phyloP scores from a whole-genome alignment of 2,797 vertebrate species.

The Falco berigora region DNA sequence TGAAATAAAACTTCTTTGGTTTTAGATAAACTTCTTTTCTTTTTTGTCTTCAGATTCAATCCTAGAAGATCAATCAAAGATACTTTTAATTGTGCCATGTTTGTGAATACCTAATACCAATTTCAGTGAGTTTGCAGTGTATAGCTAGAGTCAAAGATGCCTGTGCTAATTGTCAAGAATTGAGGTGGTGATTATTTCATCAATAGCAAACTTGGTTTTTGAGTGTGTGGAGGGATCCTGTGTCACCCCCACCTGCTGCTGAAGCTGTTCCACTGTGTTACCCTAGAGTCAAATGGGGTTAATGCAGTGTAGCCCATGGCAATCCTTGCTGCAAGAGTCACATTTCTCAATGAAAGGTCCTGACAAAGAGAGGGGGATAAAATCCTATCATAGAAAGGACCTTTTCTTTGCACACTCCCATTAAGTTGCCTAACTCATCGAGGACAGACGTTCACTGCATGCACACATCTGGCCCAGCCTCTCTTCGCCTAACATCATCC shows the following conservation, averaged over 20 bases:
- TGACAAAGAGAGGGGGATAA: not conserved
- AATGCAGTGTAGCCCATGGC: not conserved
- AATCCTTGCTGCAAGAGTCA: not conserved
- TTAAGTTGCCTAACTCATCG: not conserved
- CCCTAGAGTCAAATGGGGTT: not conserved
- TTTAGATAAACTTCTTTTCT: not conserved
- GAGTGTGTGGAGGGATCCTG: not conserved
- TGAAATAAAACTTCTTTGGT: not conserved
- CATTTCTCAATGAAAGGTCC: not conserved
- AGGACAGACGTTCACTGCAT: conserved; percentile 12
- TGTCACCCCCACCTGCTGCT: not conserved
- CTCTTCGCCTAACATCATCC: conserved; percentile 19
- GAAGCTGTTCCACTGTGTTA: not conserved
- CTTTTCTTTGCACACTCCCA: not conserved
- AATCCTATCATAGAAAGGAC: not conserved
- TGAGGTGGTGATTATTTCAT: not conserved
- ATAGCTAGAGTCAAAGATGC: not conserved
- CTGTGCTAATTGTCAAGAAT: not conserved
- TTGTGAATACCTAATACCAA: not conserved
- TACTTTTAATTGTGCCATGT: not conserved
- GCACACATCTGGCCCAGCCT: conserved; percentile 45
- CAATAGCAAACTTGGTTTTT: not conserved
- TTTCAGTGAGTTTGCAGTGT: not conserved
- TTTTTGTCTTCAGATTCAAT: not conserved
- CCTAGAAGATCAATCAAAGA: not conserved